These are phyloP conservation scores for Xanthostigma xanthostigma DNA, from an alignment of 2,888 invertebrate genomes.

Conservation along the genomic window DNA sequence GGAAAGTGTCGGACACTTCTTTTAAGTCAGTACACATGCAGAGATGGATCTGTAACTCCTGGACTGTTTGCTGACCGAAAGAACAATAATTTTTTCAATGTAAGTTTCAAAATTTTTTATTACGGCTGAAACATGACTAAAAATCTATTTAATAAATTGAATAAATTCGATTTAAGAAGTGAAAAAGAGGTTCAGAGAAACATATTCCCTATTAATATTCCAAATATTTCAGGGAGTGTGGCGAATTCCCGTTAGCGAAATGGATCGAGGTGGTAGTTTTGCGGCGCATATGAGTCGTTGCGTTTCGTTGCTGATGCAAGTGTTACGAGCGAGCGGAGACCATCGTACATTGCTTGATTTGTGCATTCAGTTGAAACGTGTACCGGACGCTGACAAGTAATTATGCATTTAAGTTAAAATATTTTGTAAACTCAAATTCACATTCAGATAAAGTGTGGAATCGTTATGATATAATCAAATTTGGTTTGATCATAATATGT, in stretches of 20 bases:
- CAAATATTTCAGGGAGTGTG: conserved; percentile 85
- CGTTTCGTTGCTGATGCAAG: conserved; percentile 64
- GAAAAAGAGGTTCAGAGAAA: too few relatives aligned
- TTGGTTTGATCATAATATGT: too few relatives aligned
- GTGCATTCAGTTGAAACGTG: conserved; percentile 59
- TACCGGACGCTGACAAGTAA: conserved; percentile 77
- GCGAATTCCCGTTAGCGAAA: conserved; percentile 79
- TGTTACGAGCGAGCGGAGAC: conserved; percentile 65
- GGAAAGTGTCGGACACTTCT: conserved; percentile 56
- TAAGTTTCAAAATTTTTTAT: conserved; percentile 25
- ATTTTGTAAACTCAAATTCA: not conserved
- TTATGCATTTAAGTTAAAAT: conserved; percentile 13
- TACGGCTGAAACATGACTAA: too few relatives aligned
- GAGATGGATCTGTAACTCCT: conserved; percentile 48
- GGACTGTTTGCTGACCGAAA: conserved; percentile 80
- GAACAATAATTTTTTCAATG: conserved; percentile 77
- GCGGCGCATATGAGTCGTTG: conserved; percentile 82
- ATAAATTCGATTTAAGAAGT: too few relatives aligned
- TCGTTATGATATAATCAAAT: too few relatives aligned
- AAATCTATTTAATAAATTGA: too few relatives aligned
- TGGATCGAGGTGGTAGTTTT: conserved; percentile 84
- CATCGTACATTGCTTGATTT: conserved; percentile 65
- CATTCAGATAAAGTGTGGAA: not conserved
- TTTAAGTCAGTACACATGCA: conserved; percentile 50
- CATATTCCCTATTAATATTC: too few relatives aligned